A percentile compares a stretch with the other conserved stretches of the same genome.
phyloP scores from a whole-genome alignment of 1,140 invertebrate genomes.

The Meteorus sp. region DNA sequence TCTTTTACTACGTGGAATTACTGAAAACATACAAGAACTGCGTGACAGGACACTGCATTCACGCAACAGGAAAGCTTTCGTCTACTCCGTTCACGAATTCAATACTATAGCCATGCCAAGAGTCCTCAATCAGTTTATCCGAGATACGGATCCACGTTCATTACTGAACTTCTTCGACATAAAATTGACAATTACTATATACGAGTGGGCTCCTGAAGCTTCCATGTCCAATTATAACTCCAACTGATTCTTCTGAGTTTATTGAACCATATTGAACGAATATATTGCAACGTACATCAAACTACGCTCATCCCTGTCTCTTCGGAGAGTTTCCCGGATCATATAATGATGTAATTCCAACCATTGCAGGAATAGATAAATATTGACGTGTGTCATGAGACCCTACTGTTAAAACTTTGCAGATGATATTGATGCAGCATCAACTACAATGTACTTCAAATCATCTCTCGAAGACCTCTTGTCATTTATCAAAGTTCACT shows the following conservation, averaged over 20 bases:
- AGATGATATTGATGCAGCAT: neutral
- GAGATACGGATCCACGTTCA: slow-evolving; percentile 47
- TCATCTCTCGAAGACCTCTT: too few species aligned
- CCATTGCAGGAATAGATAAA: too few species aligned
- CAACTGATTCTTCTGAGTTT: too few species aligned
- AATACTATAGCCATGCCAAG: slow-evolving; percentile 42
- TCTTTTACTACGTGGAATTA: slow-evolving; percentile 42
- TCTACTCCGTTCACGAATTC: slow-evolving; percentile 48
- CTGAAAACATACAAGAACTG: slow-evolving; percentile 41
- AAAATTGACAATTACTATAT: slow-evolving; percentile 30
- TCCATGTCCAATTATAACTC: too few species aligned
- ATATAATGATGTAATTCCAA: too few species aligned
- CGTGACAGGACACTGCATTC: slow-evolving; percentile 33
- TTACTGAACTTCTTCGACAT: slow-evolving; percentile 46
- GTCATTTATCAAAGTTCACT: too few species aligned
- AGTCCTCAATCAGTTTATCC: slow-evolving; percentile 44
- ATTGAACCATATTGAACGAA: too few species aligned
- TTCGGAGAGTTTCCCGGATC: too few species aligned
- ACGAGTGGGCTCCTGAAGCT: too few species aligned
- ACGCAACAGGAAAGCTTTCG: slow-evolving; percentile 43
- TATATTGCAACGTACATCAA: too few species aligned
- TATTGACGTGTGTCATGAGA: too few species aligned
- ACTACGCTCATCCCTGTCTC: too few species aligned
- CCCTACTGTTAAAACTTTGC: neutral
- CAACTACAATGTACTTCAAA: neutral